A percentile compares a stretch with the other conserved stretches of the same genome.
phyloP scores from a whole-genome alignment of 2,888 invertebrate genomes.

The Stramonita haemastoma region DNA sequence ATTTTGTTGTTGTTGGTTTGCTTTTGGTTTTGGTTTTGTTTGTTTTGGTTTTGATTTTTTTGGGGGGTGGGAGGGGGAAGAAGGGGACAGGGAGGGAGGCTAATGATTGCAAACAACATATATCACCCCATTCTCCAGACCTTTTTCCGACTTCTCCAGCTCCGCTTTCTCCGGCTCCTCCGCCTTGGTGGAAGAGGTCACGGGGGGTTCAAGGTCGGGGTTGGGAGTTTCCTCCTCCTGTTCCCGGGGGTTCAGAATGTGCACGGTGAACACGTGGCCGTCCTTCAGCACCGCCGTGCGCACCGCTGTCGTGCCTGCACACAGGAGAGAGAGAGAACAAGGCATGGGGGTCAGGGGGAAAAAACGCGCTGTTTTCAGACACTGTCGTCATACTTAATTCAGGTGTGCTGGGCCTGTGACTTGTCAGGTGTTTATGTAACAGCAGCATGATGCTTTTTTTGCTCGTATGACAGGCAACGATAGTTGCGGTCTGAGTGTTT shows the following conservation, averaged over 20 bases:
- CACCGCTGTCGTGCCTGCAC: constrained; percentile 68
- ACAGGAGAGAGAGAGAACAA: background rate
- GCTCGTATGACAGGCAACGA: too few species aligned
- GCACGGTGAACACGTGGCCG: constrained; percentile 75
- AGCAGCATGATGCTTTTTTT: too few species aligned
- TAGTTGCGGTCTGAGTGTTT: too few species aligned
- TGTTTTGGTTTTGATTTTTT: too few species aligned
- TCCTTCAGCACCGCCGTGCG: constrained; percentile 74
- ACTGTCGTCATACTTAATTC: too few species aligned
- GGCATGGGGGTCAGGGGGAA: background rate
- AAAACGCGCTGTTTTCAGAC: background rate
- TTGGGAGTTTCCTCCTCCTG: constrained; percentile 46
- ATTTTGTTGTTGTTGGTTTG: too few species aligned
- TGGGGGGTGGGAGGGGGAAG: too few species aligned
- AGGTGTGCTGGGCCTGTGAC: too few species aligned
- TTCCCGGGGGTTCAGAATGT: constrained; percentile 74
- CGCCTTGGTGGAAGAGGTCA: background rate
- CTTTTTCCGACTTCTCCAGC: constrained; percentile 64
- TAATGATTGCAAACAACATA: background rate
- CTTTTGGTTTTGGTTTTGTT: too few species aligned
- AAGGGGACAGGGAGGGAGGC: background rate
- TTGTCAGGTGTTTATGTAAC: too few species aligned
- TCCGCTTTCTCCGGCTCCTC: constrained; percentile 60
- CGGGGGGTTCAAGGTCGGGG: constrained; percentile 32
- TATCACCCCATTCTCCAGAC: constrained; percentile 6